Evolutionary conservation across 2,113 vertebrate genomes (phyloP).

Genomic region (Amphiprion ocellaris): DNA sequence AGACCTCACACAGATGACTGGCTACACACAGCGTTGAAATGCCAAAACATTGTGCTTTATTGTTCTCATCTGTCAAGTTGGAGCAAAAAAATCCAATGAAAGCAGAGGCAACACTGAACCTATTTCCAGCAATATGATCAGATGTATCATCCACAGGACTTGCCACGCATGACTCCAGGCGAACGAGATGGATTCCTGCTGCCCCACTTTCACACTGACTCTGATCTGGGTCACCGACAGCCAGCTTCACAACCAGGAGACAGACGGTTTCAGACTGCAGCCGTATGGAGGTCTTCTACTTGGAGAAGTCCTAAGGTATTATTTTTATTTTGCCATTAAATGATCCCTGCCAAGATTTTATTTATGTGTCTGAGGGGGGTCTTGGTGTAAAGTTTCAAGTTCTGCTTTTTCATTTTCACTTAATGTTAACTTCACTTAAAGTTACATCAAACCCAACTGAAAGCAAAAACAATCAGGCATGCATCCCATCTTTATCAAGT

Average conservation of each 20-base stretch:
- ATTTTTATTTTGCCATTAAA: conserved; percentile 9
- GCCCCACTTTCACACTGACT: conserved; percentile 36
- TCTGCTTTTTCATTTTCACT: background rate
- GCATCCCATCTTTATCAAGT: background rate
- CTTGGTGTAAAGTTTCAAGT: conserved; percentile 4
- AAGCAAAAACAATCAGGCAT: conserved; percentile 1
- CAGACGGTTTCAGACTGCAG: background rate
- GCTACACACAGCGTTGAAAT: conserved; percentile 54
- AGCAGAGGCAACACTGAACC: conserved; percentile 43
- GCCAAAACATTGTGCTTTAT: conserved; percentile 72
- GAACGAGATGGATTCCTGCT: conserved; percentile 33
- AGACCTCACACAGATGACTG: conserved; percentile 14
- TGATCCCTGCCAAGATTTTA: background rate
- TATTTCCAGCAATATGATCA: conserved; percentile 63
- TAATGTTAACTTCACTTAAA: background rate
- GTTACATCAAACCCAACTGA: background rate
- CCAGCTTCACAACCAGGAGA: conserved; percentile 8
- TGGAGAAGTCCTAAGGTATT: conserved; percentile 52
- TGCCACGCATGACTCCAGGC: conserved; percentile 47
- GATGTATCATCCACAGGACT: conserved; percentile 72
- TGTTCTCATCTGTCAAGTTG: conserved; percentile 55
- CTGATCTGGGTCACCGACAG: background rate
- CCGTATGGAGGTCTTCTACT: conserved; percentile 71
- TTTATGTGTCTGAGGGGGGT: background rate
- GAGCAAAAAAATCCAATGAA: conserved; percentile 55